Conservation (phyloP, 2,888 invertebrate species). For the Agapetus fuscipes region DNA sequence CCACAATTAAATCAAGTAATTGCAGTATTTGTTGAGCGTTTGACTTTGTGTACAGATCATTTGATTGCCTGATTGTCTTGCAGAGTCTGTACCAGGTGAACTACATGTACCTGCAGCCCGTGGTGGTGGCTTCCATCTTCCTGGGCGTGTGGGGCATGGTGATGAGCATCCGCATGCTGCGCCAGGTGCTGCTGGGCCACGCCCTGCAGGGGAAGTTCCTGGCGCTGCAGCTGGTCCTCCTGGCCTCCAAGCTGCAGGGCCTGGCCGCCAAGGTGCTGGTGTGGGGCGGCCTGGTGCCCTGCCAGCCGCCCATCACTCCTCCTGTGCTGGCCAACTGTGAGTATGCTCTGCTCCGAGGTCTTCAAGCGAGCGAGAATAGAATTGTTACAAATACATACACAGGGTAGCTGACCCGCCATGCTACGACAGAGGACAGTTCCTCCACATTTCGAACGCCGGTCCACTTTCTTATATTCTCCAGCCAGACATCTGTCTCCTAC, state of each 20-base stretch:
- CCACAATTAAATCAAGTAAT: too few relatives aligned
- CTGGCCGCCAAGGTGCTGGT: constrained; percentile 48
- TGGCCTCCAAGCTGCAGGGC: constrained; percentile 60
- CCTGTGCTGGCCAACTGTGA: constrained; percentile 57
- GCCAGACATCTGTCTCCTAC: too few relatives aligned
- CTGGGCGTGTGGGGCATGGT: constrained; percentile 60
- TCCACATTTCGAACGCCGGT: too few relatives aligned
- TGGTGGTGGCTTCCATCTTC: constrained; percentile 54
- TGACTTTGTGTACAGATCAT: too few relatives aligned
- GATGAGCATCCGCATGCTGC: constrained; percentile 50
- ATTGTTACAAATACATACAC: too few relatives aligned
- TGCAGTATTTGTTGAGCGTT: too few relatives aligned
- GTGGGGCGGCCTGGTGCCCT: constrained; percentile 47
- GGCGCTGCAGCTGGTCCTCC: constrained; percentile 53
- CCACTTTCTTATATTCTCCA: too few relatives aligned
- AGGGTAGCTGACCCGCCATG: too few relatives aligned
- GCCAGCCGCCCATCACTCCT: constrained; percentile 55
- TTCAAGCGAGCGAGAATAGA: too few relatives aligned
- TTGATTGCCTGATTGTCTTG: constrained; percentile 25
- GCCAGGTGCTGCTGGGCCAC: constrained; percentile 31
- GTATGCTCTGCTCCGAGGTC: too few relatives aligned
- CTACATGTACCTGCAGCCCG: constrained; percentile 54
- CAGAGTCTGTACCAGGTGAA: constrained; percentile 49
- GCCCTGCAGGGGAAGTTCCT: constrained; percentile 42
- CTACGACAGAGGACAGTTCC: too few relatives aligned